Base-by-base conservation (phyloP, 2,113 vertebrate genomes). In the Percopsis transmontana region DNA sequence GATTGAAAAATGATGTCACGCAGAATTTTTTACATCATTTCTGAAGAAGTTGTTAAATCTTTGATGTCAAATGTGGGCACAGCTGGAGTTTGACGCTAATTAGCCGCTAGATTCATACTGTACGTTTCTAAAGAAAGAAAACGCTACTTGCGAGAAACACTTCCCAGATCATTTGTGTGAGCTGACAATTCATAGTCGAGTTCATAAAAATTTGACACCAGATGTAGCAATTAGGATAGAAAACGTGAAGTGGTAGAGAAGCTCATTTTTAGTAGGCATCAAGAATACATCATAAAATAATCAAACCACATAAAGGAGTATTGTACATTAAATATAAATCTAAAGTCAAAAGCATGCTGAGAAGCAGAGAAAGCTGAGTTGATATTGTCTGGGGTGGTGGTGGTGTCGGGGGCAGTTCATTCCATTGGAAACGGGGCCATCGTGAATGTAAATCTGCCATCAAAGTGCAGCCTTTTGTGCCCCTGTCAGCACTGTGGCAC, bases 371-470 rank as follows among this genome's bases (percentile, higher is more conserved):
- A 70, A 56, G 70, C 54, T 68, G 48, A 1, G 62, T 60, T 18
- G 59, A 68, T 60, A 61, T 65, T 56, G 70, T 68, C 68, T 18
- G 13, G n/a, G 65, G 76, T 80, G 62, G 33, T 58, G 61, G 66
- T 44, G 62, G 19, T 24, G 13, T 13, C 42, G 62, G 52, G 61
- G 64, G 52, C 61, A 77, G 68, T 74, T 84, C 74, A 42, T 74
- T 59, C 54, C 72, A 54, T 65, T 64, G 64, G 70, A 81, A 84
- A 75, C 20, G 9, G 76, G 24, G 60, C 57, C 45, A 60, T 80
- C 66, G 27, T 44, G 59, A 74, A 42, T 58, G 75, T 84, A 79
- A 77, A 82, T 84, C 74, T 79, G 68, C 68, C 80, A 81, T 83
- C 67, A 38, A 24, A 83, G 64, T 51, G 15, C 42, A 55, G 79